A percentile compares a stretch with the other conserved stretches of the same genome.
Conservation (phyloP, 2,797 vertebrate species). For the Acanthornis magna region DNA sequence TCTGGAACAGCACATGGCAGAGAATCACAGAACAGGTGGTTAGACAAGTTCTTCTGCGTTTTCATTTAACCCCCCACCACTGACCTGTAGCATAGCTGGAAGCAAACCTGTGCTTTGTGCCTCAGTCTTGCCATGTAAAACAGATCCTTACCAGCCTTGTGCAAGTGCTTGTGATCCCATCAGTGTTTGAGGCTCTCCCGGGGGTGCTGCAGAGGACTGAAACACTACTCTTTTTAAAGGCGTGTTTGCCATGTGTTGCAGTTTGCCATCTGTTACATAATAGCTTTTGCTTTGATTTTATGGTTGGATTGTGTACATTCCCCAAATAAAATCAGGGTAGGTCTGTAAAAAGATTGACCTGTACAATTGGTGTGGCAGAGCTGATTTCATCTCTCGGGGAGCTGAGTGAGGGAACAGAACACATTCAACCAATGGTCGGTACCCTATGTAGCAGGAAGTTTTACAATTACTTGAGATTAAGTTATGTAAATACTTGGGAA, state of each 20-base stretch:
- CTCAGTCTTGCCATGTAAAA: neutral
- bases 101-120: neutral
- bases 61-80: neutral
- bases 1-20: neutral
- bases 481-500: neutral
- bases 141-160: neutral
- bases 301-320: neutral
- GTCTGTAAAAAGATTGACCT: neutral
- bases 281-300: slow-evolving; percentile 1
- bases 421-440: rapidly evolving
- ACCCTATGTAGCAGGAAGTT: neutral
- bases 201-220: neutral
- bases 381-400: neutral
- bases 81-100: neutral
- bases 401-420: neutral
- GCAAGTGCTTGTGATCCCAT: neutral
- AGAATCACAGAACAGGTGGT: neutral
- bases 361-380: neutral
- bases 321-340: neutral
- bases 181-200: neutral
- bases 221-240: neutral
- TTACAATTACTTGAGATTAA: neutral
- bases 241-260: neutral
- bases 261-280: slow-evolving; percentile 10
- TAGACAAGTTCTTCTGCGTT: neutral